Evolutionary conservation across 1,140 invertebrate species (phyloP).

Genomic region (Limonius californicus): DNA sequence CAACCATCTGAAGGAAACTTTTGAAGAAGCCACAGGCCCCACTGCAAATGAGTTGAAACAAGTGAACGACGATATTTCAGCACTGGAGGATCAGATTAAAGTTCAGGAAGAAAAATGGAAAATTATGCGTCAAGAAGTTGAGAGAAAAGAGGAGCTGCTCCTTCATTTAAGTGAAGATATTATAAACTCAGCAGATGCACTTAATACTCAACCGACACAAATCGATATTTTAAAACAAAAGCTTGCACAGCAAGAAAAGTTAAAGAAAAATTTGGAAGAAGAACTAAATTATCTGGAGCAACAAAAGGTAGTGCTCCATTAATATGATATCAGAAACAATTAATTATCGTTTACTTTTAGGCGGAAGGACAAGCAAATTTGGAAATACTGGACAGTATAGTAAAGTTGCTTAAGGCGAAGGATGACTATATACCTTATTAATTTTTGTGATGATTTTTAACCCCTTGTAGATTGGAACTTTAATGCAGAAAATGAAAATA

Average conservation of each 20-base stretch:
- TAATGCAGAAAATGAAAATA: too few relatives aligned
- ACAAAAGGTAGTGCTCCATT: background rate
- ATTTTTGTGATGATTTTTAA: background rate
- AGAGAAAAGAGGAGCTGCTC: slow-evolving; percentile 11
- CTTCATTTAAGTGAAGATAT: slow-evolving; percentile 10
- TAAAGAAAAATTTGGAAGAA: background rate
- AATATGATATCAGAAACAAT: background rate
- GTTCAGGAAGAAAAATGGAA: slow-evolving; percentile 8
- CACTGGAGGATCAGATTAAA: slow-evolving; percentile 1
- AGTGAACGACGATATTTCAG: background rate
- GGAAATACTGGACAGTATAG: background rate
- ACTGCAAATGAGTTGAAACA: background rate
- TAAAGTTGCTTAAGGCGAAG: background rate
- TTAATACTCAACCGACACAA: slow-evolving; percentile 6
- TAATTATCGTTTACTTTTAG: background rate
- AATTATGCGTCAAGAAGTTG: background rate
- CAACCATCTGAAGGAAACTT: slow-evolving; percentile 1
- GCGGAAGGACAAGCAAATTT: background rate
- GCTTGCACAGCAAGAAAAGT: background rate
- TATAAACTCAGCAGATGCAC: background rate
- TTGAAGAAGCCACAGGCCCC: background rate
- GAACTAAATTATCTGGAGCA: background rate
- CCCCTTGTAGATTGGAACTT: background rate
- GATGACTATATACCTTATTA: background rate
- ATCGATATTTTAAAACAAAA: slow-evolving; percentile 1